Conservation (phyloP, 2,113 vertebrate genomes). For the Ptychochromis oligacanthus region DNA sequence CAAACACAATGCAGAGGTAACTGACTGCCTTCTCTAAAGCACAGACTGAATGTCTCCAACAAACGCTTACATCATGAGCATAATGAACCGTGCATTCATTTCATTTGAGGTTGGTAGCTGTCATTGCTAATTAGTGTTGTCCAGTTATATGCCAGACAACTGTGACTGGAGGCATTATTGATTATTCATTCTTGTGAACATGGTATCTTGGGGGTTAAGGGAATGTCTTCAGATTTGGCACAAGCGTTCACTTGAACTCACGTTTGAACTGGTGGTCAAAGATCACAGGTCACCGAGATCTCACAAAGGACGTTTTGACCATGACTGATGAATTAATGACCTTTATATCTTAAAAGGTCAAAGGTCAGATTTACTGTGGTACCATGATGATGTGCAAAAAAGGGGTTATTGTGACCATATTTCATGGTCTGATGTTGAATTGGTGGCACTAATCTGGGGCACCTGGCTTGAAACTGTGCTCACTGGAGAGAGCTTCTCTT, state of each 20-base stretch:
- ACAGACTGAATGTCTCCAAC: background rate
- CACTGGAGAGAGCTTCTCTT: too few species aligned
- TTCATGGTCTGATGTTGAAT: too few species aligned
- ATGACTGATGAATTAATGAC: background rate
- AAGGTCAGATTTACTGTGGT: background rate
- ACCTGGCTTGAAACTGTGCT: too few species aligned
- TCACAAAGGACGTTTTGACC: background rate
- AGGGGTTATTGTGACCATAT: too few species aligned
- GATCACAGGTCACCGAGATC: background rate
- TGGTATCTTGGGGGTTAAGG: background rate
- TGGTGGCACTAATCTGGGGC: too few species aligned
- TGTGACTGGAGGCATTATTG: background rate
- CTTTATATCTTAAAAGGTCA: background rate
- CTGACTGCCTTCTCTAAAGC: background rate
- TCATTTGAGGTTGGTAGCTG: background rate
- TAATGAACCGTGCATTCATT: background rate
- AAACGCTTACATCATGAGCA: background rate
- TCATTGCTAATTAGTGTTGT: too few species aligned
- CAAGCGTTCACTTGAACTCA: background rate
- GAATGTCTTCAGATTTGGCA: background rate
- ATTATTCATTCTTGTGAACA: background rate
- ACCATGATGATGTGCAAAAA: background rate
- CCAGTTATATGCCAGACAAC: background rate
- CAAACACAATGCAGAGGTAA: background rate
- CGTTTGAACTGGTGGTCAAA: background rate